These are phyloP conservation scores for Cacatua alba DNA, from an alignment of 2,113 vertebrate genomes.

Conservation along the genomic window DNA sequence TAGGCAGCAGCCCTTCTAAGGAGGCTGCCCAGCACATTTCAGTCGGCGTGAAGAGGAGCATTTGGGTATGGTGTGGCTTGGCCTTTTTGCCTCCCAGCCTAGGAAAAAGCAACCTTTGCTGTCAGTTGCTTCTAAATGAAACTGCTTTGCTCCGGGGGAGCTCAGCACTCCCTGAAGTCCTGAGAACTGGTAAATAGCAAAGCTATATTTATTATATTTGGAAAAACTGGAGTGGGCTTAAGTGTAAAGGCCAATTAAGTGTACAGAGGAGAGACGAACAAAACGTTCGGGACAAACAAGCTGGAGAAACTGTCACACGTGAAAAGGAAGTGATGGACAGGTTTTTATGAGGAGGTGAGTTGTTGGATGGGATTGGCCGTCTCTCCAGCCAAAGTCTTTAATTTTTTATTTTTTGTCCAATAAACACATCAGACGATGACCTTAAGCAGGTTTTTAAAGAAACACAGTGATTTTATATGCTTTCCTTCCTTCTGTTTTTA, in stretches of 20 bases:
- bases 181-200: conserved; percentile 14
- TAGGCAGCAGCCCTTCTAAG: not conserved
- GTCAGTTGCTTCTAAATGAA: not conserved
- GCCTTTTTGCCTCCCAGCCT: not conserved
- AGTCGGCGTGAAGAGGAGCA: not conserved
- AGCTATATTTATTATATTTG: not conserved
- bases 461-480: not conserved
- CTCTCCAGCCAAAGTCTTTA: not conserved
- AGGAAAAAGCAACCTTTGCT: not conserved
- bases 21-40: not conserved
- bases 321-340: not conserved
- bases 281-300: not conserved
- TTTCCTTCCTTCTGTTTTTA: not conserved
- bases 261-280: conserved; percentile 3
- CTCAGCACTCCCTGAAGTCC: not conserved
- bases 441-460: not conserved
- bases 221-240: not conserved
- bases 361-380: not conserved
- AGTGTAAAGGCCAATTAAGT: conserved; percentile 26
- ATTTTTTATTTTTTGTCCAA: not conserved
- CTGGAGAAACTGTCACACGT: not conserved
- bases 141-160: not conserved
- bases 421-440: not conserved
- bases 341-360: not conserved
- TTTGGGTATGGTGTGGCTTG: rapidly evolving